These are phyloP conservation scores for Columba guinea DNA, from an alignment of 2,797 vertebrate genomes.

Conservation along the genomic window DNA sequence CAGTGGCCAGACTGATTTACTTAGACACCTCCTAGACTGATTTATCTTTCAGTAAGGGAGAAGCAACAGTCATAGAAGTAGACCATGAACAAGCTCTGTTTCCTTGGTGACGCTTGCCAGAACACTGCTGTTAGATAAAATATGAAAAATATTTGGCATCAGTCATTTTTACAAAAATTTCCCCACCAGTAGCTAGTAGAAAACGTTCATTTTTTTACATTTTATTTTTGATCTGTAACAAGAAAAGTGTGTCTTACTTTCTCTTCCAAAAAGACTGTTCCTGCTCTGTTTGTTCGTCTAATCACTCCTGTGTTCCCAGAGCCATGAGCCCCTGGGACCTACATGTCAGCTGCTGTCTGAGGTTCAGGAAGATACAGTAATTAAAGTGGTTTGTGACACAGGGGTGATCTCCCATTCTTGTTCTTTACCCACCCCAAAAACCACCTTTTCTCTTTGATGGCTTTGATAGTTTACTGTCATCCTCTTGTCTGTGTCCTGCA, in stretches of 20 bases:
- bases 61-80: neutral
- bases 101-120: neutral
- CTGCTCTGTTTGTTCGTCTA: neutral
- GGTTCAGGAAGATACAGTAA: neutral
- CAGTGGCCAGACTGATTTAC: neutral
- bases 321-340: neutral
- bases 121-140: neutral
- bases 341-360: neutral
- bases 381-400: neutral
- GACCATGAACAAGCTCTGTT: neutral
- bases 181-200: neutral
- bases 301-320: neutral
- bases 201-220: neutral
- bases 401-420: neutral
- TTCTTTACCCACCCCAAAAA: neutral
- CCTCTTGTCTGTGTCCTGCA: neutral
- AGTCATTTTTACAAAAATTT: neutral
- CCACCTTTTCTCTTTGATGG: neutral
- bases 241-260: neutral
- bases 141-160: neutral
- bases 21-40: neutral
- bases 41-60: neutral
- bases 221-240: neutral
- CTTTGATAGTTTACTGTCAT: neutral
- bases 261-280: neutral